Conservation (phyloP, 2,888 invertebrate genomes). For the Amitus sp. region DNA sequence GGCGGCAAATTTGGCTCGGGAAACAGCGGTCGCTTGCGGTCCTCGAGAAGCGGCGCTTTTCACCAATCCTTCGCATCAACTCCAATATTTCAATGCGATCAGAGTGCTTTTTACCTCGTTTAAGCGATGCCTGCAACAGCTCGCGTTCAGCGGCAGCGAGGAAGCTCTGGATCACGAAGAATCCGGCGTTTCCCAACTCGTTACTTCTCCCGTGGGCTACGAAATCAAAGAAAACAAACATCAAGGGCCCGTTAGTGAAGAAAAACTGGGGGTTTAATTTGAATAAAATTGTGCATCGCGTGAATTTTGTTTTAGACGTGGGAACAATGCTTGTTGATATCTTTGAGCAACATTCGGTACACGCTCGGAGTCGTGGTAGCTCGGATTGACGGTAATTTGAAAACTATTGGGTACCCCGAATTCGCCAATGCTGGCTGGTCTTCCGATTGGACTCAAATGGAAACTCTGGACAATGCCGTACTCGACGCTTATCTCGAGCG, state of each 20-base stretch:
- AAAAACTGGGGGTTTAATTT: no score
- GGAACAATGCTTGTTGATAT: slow-evolving; percentile 85
- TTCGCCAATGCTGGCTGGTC: slow-evolving; percentile 60
- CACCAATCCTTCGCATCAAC: slow-evolving; percentile 66
- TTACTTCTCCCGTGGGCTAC: slow-evolving; percentile 70
- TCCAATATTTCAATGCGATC: slow-evolving; percentile 56
- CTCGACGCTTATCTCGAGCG: slow-evolving; percentile 87
- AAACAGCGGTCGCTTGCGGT: slow-evolving; percentile 78
- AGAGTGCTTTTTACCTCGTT: slow-evolving; percentile 59
- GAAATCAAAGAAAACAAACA: slow-evolving; percentile 55
- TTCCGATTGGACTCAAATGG: slow-evolving; percentile 72
- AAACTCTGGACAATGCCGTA: slow-evolving; percentile 72
- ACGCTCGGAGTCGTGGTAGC: slow-evolving; percentile 80
- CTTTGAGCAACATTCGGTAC: slow-evolving; percentile 89
- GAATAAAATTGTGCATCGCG: no score
- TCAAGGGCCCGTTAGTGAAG: slow-evolving; percentile 54
- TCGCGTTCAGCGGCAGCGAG: slow-evolving; percentile 78
- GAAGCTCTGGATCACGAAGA: slow-evolving; percentile 70
- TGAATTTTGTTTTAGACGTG: slow-evolving; percentile 70
- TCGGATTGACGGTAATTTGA: slow-evolving; percentile 74
- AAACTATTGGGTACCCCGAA: slow-evolving; percentile 78
- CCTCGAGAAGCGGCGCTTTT: slow-evolving; percentile 72
- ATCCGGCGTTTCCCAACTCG: slow-evolving; percentile 72
- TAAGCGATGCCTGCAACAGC: slow-evolving; percentile 74
- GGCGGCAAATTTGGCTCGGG: slow-evolving; percentile 75